These are phyloP conservation scores for Leucosticte australis DNA, from an alignment of 2,113 vertebrate species.

Conservation along the genomic window DNA sequence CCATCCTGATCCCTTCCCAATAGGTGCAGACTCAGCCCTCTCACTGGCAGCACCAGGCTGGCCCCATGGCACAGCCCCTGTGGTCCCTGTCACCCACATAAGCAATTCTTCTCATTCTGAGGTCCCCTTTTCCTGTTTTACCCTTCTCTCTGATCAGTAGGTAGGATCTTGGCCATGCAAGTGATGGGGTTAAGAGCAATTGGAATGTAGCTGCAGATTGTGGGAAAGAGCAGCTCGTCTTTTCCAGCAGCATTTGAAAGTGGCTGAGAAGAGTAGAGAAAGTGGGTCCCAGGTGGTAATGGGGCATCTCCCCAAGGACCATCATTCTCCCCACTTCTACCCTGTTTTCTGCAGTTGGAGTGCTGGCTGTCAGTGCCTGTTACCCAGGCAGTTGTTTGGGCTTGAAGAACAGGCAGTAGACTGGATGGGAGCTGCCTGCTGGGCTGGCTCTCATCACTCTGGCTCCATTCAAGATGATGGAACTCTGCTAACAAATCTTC, in stretches of 20 bases:
- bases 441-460: neutral
- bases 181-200: neutral
- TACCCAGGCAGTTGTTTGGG: neutral
- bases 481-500: neutral
- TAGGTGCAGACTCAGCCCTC: rapidly evolving
- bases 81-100: neutral
- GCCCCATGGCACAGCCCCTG: neutral
- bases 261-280: neutral
- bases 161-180: neutral
- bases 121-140: neutral
- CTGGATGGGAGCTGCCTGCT: neutral
- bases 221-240: neutral
- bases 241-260: neutral
- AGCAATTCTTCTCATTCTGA: neutral
- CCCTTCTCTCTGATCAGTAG: neutral
- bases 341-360: neutral
- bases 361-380: neutral
- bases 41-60: neutral
- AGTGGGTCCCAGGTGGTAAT: neutral
- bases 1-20: neutral
- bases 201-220: neutral
- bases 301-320: neutral
- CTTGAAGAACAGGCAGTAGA: neutral
- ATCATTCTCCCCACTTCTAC: neutral
- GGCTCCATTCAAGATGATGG: neutral